Percentiles rank a stretch among this genome's conserved stretches.
Evolutionary conservation across 2,888 invertebrate species (phyloP).

Genomic region (Lysandra coridon): DNA sequence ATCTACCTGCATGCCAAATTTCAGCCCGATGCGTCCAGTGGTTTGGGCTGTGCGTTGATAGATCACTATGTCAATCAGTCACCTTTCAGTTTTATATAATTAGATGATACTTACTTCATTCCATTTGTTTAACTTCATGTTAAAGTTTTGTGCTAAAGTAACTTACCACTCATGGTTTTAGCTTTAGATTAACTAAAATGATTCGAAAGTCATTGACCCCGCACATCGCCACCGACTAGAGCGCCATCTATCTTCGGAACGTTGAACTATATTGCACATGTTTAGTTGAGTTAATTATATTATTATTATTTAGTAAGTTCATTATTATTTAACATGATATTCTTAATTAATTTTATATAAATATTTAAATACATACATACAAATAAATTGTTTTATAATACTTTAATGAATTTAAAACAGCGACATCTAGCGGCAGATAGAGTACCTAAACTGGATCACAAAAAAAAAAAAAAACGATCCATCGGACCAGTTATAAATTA

Average conservation of each 20-base stretch:
- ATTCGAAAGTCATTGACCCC: conserved; percentile 52
- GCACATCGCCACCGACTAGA: conserved; percentile 47
- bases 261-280: conserved; percentile 59
- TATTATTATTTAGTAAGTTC: too few species aligned
- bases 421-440: conserved; percentile 65
- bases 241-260: conserved; percentile 65
- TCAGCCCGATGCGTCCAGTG: too few species aligned
- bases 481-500: conserved; percentile 13
- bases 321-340: too few species aligned
- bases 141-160: not conserved
- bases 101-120: too few species aligned
- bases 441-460: conserved; percentile 40
- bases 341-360: too few species aligned
- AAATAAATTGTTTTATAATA: conserved; percentile 55
- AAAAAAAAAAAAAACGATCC: not conserved
- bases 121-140: not conserved
- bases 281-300: conserved; percentile 38
- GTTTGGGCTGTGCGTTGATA: too few species aligned
- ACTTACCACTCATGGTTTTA: not conserved
- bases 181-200: not conserved
- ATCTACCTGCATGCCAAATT: too few species aligned
- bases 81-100: too few species aligned
- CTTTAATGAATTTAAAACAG: conserved; percentile 41
- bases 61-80: too few species aligned
- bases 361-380: too few species aligned